Evolutionary conservation across 2,888 invertebrate species (phyloP).

Genomic region (Agrochola macilenta): DNA sequence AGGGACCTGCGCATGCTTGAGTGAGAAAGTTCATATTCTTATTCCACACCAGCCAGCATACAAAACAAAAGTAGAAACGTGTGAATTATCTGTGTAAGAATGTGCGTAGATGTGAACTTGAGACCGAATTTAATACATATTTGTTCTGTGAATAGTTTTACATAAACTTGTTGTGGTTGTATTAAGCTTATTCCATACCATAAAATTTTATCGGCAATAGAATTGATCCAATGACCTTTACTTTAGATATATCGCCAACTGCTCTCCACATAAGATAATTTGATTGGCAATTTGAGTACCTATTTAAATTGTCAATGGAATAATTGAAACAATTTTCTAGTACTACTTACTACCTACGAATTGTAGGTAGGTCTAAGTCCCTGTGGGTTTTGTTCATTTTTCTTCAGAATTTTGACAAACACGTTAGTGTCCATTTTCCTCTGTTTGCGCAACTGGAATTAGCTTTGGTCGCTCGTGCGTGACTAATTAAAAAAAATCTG

Average conservation of each 20-base stretch:
- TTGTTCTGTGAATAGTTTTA: constrained; percentile 28
- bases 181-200: not conserved
- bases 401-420: constrained; percentile 34
- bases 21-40: constrained; percentile 48
- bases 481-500: constrained; percentile 42
- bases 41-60: constrained; percentile 16
- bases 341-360: not conserved
- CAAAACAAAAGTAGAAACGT: constrained; percentile 22
- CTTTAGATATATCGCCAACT: not conserved
- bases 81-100: not conserved
- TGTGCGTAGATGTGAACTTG: not conserved
- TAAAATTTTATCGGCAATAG: not conserved
- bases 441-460: constrained; percentile 36
- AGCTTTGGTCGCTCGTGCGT: constrained; percentile 15
- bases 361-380: not conserved
- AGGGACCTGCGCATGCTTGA: constrained; percentile 50
- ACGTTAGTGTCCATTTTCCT: constrained; percentile 20
- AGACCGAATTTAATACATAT: not conserved
- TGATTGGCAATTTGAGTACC: not conserved
- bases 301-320: not conserved
- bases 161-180: constrained; percentile 26
- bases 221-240: not conserved
- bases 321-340: not conserved
- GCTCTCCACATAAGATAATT: not conserved
- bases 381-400: constrained; percentile 21